Base-by-base conservation (phyloP, 2,797 vertebrate genomes). In the Harpagifer antarcticus region DNA sequence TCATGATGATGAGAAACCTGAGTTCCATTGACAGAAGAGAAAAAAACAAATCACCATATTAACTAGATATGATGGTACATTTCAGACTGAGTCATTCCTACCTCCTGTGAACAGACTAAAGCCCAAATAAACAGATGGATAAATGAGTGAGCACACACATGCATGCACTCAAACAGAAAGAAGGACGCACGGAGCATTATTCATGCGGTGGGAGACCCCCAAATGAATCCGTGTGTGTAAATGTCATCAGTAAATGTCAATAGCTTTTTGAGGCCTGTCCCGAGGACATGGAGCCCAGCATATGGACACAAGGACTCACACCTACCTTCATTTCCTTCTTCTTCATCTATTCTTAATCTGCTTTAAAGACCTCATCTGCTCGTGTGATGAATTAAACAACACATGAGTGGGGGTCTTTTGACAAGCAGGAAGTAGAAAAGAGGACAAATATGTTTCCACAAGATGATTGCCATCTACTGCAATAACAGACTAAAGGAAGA, bases 231-330 rank as follows among this genome's bases (percentile, higher is more conserved):
- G 71, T 88, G 90, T 91, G 90, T 90, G 86, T 88, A 93, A 94
- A 94, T 94, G 92, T 92, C 92, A 93, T 86, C 80, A 86, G 81
- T 81, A 92, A 93, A 94, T 92, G 93, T 92, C 91, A 93, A 90
- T 88, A 86, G 87, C 79, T 84, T 90, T 92, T 82, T 83, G 76
- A 82, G 80, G 86, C 81, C 81, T 84, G 77, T 89, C 87, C 84
- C n/a, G 67, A 76, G 86, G 85, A 86, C 76, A 88, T 80, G 59
- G 27, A 79, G 83, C 62, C 65, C 77, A 61, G 83, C 75, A 86
- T 76, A 82, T 62, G 74, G 63, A 78, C 73, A 3, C 10, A 27
- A 13, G 84, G 81, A 88, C 64, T 72, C 74, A 65, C 69, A 76
- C 48, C n/a, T 68, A 81, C 69, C 86, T 86, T 83, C 50, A 75